Evolutionary conservation across 2,888 invertebrate species (phyloP).

Genomic region (Leptopterna dolabrata): DNA sequence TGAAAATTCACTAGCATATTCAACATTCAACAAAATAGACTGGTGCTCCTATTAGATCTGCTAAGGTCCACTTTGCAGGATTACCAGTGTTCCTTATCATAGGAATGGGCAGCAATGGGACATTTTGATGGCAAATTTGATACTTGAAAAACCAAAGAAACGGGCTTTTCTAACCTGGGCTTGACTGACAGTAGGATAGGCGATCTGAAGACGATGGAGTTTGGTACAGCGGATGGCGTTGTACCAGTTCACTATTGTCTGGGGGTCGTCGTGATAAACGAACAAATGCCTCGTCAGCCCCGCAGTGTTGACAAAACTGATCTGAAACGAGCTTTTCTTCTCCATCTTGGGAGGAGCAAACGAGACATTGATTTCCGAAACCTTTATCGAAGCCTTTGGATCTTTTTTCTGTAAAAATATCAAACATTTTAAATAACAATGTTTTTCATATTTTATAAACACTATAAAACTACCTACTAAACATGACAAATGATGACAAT

Average conservation of each 20-base stretch:
- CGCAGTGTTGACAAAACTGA: conserved; percentile 82
- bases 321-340: conserved; percentile 83
- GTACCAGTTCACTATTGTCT: conserved; percentile 88
- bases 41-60: too few relatives aligned
- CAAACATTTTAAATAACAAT: too few relatives aligned
- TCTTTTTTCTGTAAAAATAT: conserved; percentile 71
- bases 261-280: conserved; percentile 86
- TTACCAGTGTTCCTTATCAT: too few relatives aligned
- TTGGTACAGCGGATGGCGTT: conserved; percentile 86
- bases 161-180: conserved; percentile 72
- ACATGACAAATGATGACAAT: too few relatives aligned
- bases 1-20: too few relatives aligned
- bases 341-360: conserved; percentile 86
- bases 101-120: too few relatives aligned
- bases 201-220: conserved; percentile 83
- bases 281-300: conserved; percentile 86
- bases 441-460: too few relatives aligned
- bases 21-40: too few relatives aligned
- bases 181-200: conserved; percentile 82
- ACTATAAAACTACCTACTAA: too few relatives aligned
- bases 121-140: too few relatives aligned
- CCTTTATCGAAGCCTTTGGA: conserved; percentile 83
- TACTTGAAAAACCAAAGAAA: too few relatives aligned
- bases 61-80: too few relatives aligned
- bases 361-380: conserved; percentile 86